Evolutionary conservation across 1,140 invertebrate genomes (phyloP).

Genomic region (Drosophila parvula): DNA sequence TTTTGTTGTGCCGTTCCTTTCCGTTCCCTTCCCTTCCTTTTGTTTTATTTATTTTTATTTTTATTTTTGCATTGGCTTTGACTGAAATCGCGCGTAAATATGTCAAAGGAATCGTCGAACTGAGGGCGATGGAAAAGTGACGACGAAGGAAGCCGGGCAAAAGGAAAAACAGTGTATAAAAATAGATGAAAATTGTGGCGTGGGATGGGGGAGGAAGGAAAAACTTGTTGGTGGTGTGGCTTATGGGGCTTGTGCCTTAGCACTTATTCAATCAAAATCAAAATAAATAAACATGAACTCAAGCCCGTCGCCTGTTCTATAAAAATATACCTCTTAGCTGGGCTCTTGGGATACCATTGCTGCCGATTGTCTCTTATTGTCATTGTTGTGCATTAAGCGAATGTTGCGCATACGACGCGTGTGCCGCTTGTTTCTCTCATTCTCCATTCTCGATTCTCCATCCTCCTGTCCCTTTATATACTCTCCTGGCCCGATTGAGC

Average conservation of each 20-base stretch:
- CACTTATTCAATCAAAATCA: slow-evolving; percentile 77
- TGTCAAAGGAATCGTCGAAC: slow-evolving; percentile 50
- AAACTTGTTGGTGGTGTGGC: slow-evolving; percentile 20
- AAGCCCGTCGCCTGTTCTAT: slow-evolving; percentile 22
- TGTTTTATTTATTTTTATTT: neutral
- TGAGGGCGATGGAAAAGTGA: neutral
- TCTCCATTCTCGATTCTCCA: neutral
- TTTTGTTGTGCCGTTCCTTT: too few relatives aligned
- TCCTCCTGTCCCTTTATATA: neutral
- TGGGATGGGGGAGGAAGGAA: neutral
- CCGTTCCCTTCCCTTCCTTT: neutral
- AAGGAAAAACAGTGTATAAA: neutral
- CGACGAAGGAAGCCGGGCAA: too few relatives aligned
- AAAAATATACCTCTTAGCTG: slow-evolving; percentile 32
- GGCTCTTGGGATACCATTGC: slow-evolving; percentile 18
- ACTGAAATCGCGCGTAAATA: slow-evolving; percentile 67
- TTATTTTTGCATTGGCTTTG: slow-evolving; percentile 10
- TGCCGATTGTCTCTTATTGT: slow-evolving; percentile 34
- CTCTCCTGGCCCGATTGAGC: neutral
- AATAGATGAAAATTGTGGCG: slow-evolving; percentile 1
- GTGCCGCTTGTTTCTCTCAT: slow-evolving; percentile 4
- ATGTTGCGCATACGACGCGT: slow-evolving; percentile 45
- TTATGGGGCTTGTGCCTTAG: slow-evolving; percentile 49
- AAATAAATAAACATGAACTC: slow-evolving; percentile 66
- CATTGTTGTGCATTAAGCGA: slow-evolving; percentile 46